Evolutionary conservation across 2,113 vertebrate species (phyloP), one percentile per base, ranked within the genome.

Genomic region (Alethe diademata): DNA sequence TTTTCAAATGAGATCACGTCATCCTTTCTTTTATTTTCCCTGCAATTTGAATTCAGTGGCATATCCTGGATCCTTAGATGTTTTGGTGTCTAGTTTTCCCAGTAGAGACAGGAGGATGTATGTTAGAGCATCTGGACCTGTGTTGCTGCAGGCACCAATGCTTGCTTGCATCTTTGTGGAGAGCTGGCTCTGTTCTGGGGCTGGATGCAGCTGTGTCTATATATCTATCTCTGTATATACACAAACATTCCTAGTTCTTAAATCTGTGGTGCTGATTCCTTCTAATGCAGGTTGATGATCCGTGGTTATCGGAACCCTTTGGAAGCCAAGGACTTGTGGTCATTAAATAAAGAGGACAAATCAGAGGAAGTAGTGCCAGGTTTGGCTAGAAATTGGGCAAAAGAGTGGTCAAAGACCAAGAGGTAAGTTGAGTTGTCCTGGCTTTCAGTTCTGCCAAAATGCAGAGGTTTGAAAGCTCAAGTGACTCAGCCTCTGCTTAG

Each of bases 251-350:
- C 24, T 33, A 8, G 12, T 38, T 78, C 38, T 51, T 56, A 26
- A 58, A 19, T 42, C 19, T 12, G 4, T 42, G 14, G 3, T 76
- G 9, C 26, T 64, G 25, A 50, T 88, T 86, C 57, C 73, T 82
- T 78, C 53, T 61, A 11, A 90, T 54, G 7, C 94, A 99, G 99
- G 80, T 40, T 99, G 98, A 98, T 99, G 97, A 47, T 99, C 89
- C 97, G 35, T 4, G 99, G 99, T 70, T 99, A 98, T 96, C 98
- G 97, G 81, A 98, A 82, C 7, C 99, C 99, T 6, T 96, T 99
- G 93, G 98, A 99, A 92, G 97, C 98, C 81, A 98, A 98, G 19
- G 99, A 99, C 96, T 97, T 99, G 64, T 99, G 99, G 99, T 99
- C 99, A 6, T 90, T 99, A 72, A 99, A 99, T 82, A 93, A 96